A percentile compares a stretch with the other conserved stretches of the same genome.
These are phyloP conservation scores for Stigmatopora argus DNA, from an alignment of 2,113 vertebrate species.

Conservation along the genomic window DNA sequence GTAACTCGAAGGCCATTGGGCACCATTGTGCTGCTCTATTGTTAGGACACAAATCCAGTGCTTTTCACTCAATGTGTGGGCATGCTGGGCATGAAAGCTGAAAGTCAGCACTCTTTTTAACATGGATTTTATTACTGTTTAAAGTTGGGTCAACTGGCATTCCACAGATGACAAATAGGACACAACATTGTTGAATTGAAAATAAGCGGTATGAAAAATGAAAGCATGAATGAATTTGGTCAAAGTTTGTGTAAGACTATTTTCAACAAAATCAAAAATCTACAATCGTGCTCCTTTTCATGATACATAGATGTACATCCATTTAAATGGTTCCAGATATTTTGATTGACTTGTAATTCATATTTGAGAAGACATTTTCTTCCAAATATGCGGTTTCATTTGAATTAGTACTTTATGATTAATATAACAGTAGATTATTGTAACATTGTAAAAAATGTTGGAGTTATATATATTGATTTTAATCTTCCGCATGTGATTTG, in stretches of 20 bases:
- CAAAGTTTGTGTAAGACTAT: no score
- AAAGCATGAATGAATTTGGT: no score
- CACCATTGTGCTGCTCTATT: not conserved
- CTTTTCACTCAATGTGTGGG: not conserved
- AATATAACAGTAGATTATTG: not conserved
- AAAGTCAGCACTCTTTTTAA: constrained; percentile 5
- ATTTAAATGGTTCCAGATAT: not conserved
- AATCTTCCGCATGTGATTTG: not conserved
- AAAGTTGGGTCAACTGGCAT: not conserved
- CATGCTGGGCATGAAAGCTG: not conserved
- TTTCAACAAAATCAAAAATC: not conserved
- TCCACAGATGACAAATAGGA: not conserved
- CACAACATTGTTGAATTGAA: not conserved
- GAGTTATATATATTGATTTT: not conserved
- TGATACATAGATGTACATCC: not conserved
- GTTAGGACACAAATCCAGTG: not conserved
- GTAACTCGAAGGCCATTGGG: not conserved
- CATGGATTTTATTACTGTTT: not conserved
- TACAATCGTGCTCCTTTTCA: not conserved
- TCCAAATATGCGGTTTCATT: not conserved
- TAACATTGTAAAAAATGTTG: not conserved
- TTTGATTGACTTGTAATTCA: not conserved
- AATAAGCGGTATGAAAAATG: not conserved
- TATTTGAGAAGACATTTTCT: not conserved
- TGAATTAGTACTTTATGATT: not conserved